Percentiles rank a stretch among this genome's conserved stretches.
Conservation (phyloP, 2,888 invertebrate genomes). For the Limnephilus auricula region DNA sequence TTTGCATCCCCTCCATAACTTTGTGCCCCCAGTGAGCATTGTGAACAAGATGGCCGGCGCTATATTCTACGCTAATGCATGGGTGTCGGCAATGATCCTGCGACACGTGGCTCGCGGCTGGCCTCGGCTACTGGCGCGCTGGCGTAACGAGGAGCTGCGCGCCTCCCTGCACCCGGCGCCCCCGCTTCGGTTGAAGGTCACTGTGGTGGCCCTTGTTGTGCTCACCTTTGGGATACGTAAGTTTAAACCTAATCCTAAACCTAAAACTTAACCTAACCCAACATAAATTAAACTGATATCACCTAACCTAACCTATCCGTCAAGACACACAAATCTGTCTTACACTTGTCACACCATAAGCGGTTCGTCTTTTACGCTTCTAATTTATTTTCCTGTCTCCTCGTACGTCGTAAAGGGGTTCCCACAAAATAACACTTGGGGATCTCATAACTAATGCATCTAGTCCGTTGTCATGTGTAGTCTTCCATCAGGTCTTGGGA, state of each 20-base stretch:
- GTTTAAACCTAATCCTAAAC: not conserved
- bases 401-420: no score
- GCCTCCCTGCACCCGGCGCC: constrained; percentile 35
- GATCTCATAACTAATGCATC: not conserved
- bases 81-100: constrained; percentile 69
- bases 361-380: no score
- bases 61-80: constrained; percentile 71
- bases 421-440: no score
- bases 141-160: constrained; percentile 56
- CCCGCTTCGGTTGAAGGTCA: constrained; percentile 33
- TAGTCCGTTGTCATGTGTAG: not conserved
- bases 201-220: constrained; percentile 45
- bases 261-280: no score
- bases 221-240: constrained; percentile 48
- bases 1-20: not conserved
- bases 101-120: constrained; percentile 69
- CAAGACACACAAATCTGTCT: no score
- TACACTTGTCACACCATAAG: no score
- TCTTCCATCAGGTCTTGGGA: no score
- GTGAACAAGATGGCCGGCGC: constrained; percentile 69
- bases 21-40: constrained; percentile 44
- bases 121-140: constrained; percentile 50
- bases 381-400: no score
- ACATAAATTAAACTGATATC: no score
- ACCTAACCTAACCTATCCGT: no score